Base-by-base conservation (phyloP, 2,113 vertebrate genomes). In the Empidonax alnorum region DNA sequence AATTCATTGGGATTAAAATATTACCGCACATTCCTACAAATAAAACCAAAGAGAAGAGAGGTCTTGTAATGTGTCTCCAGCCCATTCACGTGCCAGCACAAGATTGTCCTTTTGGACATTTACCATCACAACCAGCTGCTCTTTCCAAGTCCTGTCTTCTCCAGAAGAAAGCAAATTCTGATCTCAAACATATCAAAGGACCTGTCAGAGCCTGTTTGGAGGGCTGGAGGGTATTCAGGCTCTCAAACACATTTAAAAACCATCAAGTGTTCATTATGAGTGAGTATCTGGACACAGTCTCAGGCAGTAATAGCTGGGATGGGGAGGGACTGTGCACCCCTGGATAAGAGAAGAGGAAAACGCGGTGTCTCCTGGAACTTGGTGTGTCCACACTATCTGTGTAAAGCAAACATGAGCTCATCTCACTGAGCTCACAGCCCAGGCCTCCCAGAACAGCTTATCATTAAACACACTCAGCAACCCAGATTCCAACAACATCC, bases 391-490 rank as follows among this genome's bases (percentile, higher is more conserved):
- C 39, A 1, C 33, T 59, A 28, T 41, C 80, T 89, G 87, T 3
- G 3, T 2, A 31, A 89, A 84, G 76, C 80, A 93, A 97, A 65
- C 61, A 68, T 56, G 91, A 96, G 61, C 76, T 96, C 90, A 95
- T 59, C 89, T 41, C 49, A 28, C 72, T 31, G 76, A 94, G 80
- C 68, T 88, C 77, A 52, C 72, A 83, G 62, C 74, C 78, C 84
- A 94, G 73, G 75, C 69, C 94, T 90, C 90, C 3, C 17, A 81
- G 47, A 56, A 52, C 56, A 81, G 76, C 86, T 94, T 90, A 90
- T 89, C 92, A 23, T 13, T 35, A 25, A 77, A 68, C 79, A 13
- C 11, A 31, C 53, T 83, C 71, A 73, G 88, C 82, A 90, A 3
- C 21, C 37, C 72, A 21, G 58, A 76, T 62, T 67, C 86, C 92